These are phyloP conservation scores for Tauraco hartlaubi DNA, from an alignment of 2,797 vertebrate genomes.

Conservation along the genomic window DNA sequence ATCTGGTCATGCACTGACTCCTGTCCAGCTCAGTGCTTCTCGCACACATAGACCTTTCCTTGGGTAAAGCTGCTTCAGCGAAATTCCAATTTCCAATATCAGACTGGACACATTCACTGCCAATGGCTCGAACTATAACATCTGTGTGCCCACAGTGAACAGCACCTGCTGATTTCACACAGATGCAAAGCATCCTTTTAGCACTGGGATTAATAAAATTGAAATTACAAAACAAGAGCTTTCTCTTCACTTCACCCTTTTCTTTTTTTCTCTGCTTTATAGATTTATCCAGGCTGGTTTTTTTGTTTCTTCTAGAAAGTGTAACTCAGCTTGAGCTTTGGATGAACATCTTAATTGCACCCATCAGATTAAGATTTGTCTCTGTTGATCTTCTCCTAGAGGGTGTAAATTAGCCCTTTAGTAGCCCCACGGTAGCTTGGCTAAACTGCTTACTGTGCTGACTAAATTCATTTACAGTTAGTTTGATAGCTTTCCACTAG, in stretches of 20 bases:
- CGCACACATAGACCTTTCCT: not conserved
- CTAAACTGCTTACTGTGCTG: constrained; percentile 1
- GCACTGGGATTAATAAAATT: not conserved
- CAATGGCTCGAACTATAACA: not conserved
- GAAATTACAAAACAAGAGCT: not conserved
- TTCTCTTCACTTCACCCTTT: not conserved
- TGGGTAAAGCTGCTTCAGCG: not conserved
- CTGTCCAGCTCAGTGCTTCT: not conserved
- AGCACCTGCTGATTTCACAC: not conserved
- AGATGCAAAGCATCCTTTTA: not conserved
- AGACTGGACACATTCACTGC: not conserved
- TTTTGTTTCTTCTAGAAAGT: not conserved
- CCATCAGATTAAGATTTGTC: not conserved
- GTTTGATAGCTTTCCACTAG: not conserved
- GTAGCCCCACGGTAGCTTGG: not conserved
- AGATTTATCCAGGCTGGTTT: not conserved
- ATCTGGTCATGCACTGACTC: not conserved
- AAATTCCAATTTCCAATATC: not conserved
- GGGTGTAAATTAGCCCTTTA: not conserved
- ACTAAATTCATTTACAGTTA: not conserved
- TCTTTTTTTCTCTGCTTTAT: not conserved
- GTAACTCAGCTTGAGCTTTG: not conserved
- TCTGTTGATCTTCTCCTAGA: not conserved
- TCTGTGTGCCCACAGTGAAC: not conserved
- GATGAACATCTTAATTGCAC: not conserved